A percentile compares a stretch with the other conserved stretches of the same genome.
Conservation (phyloP, 2,797 vertebrate species). For the Rallus crepitans region DNA sequence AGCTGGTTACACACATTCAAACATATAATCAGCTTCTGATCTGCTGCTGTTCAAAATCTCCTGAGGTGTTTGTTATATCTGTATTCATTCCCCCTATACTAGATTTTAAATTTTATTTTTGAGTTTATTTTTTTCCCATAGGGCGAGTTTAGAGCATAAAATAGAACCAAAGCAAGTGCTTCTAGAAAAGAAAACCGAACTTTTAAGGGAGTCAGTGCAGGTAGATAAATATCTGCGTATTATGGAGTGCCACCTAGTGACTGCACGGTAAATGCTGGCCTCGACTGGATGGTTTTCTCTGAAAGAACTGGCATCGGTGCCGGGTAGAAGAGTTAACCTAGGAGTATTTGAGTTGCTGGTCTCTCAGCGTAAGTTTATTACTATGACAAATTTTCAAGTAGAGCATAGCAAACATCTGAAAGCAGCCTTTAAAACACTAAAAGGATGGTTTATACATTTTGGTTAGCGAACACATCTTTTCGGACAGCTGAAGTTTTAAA, state of each 20-base stretch:
- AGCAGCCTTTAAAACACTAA: neutral
- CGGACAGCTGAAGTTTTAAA: neutral
- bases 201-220: neutral
- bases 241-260: conserved; percentile 75
- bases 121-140: neutral
- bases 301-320: neutral
- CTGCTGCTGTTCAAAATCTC: neutral
- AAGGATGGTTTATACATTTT: neutral
- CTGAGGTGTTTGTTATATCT: neutral
- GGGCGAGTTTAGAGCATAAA: neutral
- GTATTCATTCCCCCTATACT: neutral
- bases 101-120: conserved; percentile 3
- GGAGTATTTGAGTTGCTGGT: fast-evolving
- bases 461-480: neutral
- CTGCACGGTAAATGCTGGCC: neutral
- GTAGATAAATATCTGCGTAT: neutral
- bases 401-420: neutral
- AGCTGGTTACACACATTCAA: neutral
- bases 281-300: neutral
- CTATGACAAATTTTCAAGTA: neutral
- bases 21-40: neutral
- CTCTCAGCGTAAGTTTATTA: neutral
- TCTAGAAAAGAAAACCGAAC: neutral
- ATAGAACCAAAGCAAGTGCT: neutral
- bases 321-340: neutral